phyloP scores from a whole-genome alignment of 2,797 vertebrate genomes.

The Mormyrus proboscirostris region DNA sequence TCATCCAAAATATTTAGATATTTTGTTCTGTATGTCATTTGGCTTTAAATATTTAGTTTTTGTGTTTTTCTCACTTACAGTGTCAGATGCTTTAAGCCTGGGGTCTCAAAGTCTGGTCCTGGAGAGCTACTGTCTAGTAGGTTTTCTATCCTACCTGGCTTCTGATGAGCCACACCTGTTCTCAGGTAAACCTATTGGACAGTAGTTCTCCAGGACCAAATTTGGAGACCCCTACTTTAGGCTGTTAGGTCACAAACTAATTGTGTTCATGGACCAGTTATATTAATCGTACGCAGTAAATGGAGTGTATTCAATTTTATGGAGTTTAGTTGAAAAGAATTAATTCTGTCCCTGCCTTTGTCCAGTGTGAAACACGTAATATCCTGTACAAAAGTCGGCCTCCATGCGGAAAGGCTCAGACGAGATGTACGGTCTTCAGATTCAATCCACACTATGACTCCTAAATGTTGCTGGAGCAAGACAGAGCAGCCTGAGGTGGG shows the following conservation, averaged over 20 bases:
- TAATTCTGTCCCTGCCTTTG: neutral
- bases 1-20: neutral
- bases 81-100: neutral
- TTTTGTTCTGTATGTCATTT: neutral
- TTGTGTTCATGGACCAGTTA: neutral
- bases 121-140: neutral
- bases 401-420: neutral
- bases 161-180: neutral
- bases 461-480: neutral
- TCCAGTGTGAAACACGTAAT: neutral
- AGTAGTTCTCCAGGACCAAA: neutral
- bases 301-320: neutral
- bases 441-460: neutral
- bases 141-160: neutral
- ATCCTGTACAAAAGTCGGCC: neutral
- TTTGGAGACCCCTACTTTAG: neutral
- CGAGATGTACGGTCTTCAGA: neutral
- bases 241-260: neutral
- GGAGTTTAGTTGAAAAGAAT: neutral
- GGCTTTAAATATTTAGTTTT: neutral
- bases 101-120: neutral
- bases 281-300: neutral
- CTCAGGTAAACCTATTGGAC: neutral
- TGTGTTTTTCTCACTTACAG: neutral
- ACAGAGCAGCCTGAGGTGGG: neutral